phyloP scores from a whole-genome alignment of 2,113 vertebrate species.

The Xyrauchen texanus region DNA sequence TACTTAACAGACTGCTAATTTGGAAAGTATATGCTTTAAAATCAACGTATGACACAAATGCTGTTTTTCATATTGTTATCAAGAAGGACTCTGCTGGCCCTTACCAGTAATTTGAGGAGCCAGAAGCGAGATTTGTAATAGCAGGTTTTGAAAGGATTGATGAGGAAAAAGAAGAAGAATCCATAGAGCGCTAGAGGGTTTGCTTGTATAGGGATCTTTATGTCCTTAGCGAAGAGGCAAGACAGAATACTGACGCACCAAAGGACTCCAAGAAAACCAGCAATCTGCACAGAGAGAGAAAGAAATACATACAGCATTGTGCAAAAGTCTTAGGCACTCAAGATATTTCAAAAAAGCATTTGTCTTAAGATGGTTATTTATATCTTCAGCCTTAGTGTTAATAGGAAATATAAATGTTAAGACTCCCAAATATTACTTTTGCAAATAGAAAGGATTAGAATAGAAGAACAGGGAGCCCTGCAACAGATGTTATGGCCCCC shows the following conservation, averaged over 20 bases:
- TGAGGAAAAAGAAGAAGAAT: conserved; percentile 95
- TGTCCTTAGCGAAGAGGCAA: conserved; percentile 85
- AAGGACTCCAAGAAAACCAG: conserved; percentile 91
- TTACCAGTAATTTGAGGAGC: conserved; percentile 97
- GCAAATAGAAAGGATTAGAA: too few relatives aligned
- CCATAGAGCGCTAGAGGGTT: conserved; percentile 96
- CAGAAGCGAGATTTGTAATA: conserved; percentile 99
- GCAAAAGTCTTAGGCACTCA: too few relatives aligned
- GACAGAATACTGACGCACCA: conserved; percentile 96
- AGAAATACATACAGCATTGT: neutral
- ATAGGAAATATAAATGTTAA: too few relatives aligned
- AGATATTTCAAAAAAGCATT: too few relatives aligned
- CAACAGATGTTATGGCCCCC: too few relatives aligned
- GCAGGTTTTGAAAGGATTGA: conserved; percentile 97
- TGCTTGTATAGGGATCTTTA: conserved; percentile 85
- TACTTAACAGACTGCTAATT: neutral
- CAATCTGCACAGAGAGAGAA: conserved; percentile 63
- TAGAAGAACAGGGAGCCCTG: too few relatives aligned
- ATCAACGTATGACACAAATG: too few relatives aligned
- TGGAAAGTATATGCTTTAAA: too few relatives aligned
- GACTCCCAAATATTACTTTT: too few relatives aligned
- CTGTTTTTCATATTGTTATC: too few relatives aligned
- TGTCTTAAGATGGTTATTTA: too few relatives aligned
- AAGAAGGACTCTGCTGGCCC: neutral
- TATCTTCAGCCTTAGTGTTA: too few relatives aligned